phyloP scores from a whole-genome alignment of 2,113 vertebrate genomes.

The Alouatta palliata region DNA sequence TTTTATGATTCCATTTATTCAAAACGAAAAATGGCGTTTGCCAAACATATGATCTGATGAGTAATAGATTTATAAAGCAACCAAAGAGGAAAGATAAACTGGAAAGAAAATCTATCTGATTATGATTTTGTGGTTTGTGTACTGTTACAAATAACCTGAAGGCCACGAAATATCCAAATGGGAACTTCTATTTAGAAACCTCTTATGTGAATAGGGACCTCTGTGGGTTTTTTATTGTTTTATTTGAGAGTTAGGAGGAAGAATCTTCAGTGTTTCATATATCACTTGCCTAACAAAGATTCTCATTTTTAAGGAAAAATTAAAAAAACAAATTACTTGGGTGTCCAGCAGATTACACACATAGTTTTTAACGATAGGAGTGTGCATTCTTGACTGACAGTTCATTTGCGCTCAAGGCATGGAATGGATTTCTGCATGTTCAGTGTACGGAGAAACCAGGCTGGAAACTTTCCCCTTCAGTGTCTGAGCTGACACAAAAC shows the following conservation, averaged over 20 bases:
- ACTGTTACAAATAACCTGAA: slow-evolving; percentile 72
- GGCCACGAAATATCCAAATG: not conserved
- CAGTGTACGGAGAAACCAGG: slow-evolving; percentile 58
- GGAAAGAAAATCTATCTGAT: slow-evolving; percentile 81
- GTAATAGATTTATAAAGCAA: slow-evolving; percentile 79
- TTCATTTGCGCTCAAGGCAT: slow-evolving; percentile 63
- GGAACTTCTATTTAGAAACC: not conserved
- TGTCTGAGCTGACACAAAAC: slow-evolving; percentile 69
- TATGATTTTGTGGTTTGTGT: slow-evolving; percentile 68
- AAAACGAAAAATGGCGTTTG: slow-evolving; percentile 82
- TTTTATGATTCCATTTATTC: slow-evolving; percentile 79
- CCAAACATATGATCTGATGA: slow-evolving; percentile 81
- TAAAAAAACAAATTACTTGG: not conserved
- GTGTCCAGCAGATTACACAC: not conserved
- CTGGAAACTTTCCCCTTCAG: slow-evolving; percentile 73
- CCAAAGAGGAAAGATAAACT: slow-evolving; percentile 79
- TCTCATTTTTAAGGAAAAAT: not conserved
- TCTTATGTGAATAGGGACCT: not conserved
- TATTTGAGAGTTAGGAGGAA: not conserved
- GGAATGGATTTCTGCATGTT: slow-evolving; percentile 65
- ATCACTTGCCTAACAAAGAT: slow-evolving; percentile 1
- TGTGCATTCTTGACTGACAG: slow-evolving; percentile 29
- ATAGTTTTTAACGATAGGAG: not conserved
- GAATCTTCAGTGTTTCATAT: not conserved
- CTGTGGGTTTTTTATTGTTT: no score